A percentile compares a stretch with the other conserved stretches of the same genome.
Evolutionary conservation across 2,113 vertebrate species (phyloP).

Genomic region (Dendrocopos noguchii): DNA sequence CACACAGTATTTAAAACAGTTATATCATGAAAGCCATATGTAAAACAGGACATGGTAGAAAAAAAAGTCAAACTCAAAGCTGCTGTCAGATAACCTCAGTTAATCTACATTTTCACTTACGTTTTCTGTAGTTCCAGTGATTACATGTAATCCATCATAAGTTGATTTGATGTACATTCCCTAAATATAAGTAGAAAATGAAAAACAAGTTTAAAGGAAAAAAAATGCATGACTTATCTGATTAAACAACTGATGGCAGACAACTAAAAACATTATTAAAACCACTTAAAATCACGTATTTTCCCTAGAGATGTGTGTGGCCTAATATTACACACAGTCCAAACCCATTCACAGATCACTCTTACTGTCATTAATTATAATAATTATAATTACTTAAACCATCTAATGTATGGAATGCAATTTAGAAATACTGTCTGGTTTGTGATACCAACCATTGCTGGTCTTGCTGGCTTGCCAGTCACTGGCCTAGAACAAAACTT

Average conservation of each 20-base stretch:
- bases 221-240: background rate
- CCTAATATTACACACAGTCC: background rate
- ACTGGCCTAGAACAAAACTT: background rate
- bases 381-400: background rate
- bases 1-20: background rate
- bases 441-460: background rate
- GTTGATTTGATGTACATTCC: conserved; percentile 99
- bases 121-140: conserved; percentile 96
- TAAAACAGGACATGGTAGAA: background rate
- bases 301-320: background rate
- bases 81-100: background rate
- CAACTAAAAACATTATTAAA: background rate
- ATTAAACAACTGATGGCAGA: background rate
- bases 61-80: background rate
- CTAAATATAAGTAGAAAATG: conserved; percentile 71
- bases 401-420: background rate
- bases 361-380: background rate
- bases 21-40: background rate
- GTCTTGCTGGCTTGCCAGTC: background rate
- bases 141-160: conserved; percentile 93
- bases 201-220: conserved; percentile 26
- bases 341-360: background rate
- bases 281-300: background rate
- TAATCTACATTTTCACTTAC: conserved; percentile 79
- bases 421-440: background rate